Percentiles rank a stretch among this genome's conserved stretches.
These are phyloP conservation scores for Lepidotrigona ventralis DNA, from an alignment of 1,140 invertebrate genomes.

Conservation along the genomic window DNA sequence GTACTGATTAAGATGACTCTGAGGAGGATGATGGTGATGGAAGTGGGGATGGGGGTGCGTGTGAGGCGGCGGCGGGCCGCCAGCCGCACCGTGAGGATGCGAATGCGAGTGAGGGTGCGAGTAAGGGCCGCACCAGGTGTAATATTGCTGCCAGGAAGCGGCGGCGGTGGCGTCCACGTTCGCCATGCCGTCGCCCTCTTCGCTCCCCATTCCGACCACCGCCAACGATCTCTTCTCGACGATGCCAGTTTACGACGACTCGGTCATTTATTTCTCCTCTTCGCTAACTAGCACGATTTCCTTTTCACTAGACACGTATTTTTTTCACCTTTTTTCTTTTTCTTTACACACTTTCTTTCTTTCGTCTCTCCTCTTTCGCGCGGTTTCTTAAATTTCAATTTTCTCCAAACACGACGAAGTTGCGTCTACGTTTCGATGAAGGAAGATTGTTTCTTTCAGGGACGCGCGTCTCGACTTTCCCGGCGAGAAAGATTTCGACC, in stretches of 20 bases:
- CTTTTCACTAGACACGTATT: not conserved
- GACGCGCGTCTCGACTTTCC: no score
- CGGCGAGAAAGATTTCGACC: no score
- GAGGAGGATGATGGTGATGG: slow-evolving; percentile 30
- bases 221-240: not conserved
- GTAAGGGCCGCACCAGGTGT: slow-evolving; percentile 68
- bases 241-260: not conserved
- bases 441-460: no score
- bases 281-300: not conserved
- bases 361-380: no score
- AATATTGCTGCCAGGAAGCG: slow-evolving; percentile 74
- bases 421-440: no score
- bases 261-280: slow-evolving; percentile 3
- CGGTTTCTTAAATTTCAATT: no score
- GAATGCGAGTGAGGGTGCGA: slow-evolving; percentile 59
- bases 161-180: slow-evolving; percentile 61
- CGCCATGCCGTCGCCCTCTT: slow-evolving; percentile 65
- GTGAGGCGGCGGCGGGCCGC: slow-evolving; percentile 18
- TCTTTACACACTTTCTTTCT: no score
- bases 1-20: slow-evolving; percentile 61
- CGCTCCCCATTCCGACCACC: slow-evolving; percentile 65
- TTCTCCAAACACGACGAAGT: no score
- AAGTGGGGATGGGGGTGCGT: slow-evolving; percentile 40
- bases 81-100: slow-evolving; percentile 30
- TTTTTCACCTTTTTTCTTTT: not conserved